Evolutionary conservation across 1,140 invertebrate species (phyloP), one percentile per base, ranked within the genome.

Genomic region (Pectinophora gossypiella): DNA sequence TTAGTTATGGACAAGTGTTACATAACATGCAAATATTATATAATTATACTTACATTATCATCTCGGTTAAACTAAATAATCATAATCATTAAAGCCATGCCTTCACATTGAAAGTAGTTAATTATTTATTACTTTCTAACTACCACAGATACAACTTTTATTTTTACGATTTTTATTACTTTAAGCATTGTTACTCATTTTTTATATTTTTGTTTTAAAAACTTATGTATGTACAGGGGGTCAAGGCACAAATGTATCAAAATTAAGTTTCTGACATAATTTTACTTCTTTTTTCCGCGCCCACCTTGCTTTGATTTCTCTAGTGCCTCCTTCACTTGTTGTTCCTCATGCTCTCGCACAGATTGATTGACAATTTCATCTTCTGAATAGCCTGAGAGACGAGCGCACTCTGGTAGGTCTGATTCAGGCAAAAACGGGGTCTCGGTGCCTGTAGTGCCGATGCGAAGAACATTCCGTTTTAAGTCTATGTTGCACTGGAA

Each of bases 401-500:
- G 71, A 53, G 82, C 75, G 56, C 85, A 90, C 44, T 84, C 91
- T 1, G 96, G 96, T 48, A 98, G 85, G 55, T 97, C 95, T 65
- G 92, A 92, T 89, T 99, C 98, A 0, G 93, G 88, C 51, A 99
- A 86, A 86, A 99, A 99, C 12, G 90, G 83, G 0, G 98, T 98
- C 82, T 96, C 94, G 0, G 96, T 97, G 18, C 96, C 96, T 0
- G 97, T 98, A 0, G 97, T 98, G n/a, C 97, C 98, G 69, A 99
- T 99, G 35, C 92, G 91, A 16, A 99, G 88, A 0, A 97, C 90
- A 86, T 98, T 98, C 47, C 91, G 91, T 72, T 96, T 95, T 50
- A 99, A 87, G 85, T 99, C 97, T 69, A 99, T 98, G 59, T 93
- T 94, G 89, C 98, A 99, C 93, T 95, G 75, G 57, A 52, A 57